phyloP scores from a whole-genome alignment of 2,113 vertebrate species.

The Sorex fumeus region DNA sequence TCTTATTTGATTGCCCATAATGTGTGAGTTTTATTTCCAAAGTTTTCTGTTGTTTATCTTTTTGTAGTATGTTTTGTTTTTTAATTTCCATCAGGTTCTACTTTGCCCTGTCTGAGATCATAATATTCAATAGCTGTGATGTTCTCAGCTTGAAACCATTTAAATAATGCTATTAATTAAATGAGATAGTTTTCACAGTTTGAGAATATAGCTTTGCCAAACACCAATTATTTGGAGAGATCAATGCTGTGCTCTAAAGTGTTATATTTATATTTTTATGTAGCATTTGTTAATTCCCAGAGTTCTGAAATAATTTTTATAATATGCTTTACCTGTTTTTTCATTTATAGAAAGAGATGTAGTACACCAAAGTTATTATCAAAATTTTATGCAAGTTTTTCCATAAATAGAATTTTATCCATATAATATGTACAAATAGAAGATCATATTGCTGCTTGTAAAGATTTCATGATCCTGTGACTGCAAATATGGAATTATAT shows the following conservation, averaged over 20 bases:
- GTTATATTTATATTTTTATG: neutral
- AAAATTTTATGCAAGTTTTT: neutral
- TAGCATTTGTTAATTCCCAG: neutral
- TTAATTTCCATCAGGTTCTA: neutral
- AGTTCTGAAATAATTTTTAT: conserved; percentile 16
- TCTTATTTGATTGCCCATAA: neutral
- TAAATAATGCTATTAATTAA: neutral
- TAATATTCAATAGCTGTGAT: neutral
- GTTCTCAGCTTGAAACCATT: neutral
- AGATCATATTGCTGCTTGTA: too few species aligned
- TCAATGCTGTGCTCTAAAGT: neutral
- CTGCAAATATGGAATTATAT: too few species aligned
- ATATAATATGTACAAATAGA: too few species aligned
- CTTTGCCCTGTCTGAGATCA: neutral
- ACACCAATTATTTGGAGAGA: neutral
- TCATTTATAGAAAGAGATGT: neutral
- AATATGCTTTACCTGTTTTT: conserved; percentile 9
- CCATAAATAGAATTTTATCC: neutral
- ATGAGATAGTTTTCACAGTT: neutral
- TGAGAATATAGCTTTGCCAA: neutral
- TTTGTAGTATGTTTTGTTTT: neutral
- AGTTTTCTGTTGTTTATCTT: neutral
- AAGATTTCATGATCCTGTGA: too few species aligned
- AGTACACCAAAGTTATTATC: neutral
- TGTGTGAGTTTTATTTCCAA: neutral